These are phyloP conservation scores for Chionis minor DNA, from an alignment of 2,113 vertebrate genomes.

Conservation along the genomic window DNA sequence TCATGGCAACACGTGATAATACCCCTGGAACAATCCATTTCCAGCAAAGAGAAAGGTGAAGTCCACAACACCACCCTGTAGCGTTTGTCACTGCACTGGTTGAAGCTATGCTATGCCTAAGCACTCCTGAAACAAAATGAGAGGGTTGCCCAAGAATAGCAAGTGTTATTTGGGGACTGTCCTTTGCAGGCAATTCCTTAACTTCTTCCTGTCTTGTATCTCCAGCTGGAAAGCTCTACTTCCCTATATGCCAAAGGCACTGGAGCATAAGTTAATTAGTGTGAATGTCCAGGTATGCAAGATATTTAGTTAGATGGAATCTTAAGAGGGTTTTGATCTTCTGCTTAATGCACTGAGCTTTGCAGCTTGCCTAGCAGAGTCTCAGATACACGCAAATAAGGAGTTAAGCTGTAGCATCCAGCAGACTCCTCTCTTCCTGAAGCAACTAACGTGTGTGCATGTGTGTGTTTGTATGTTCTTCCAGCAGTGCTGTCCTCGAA, in stretches of 20 bases:
- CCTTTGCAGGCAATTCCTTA: not conserved
- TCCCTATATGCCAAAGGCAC: not conserved
- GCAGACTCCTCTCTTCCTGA: not conserved
- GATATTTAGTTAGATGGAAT: not conserved
- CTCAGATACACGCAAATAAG: not conserved
- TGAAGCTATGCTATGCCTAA: not conserved
- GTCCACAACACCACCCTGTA: fast-evolving
- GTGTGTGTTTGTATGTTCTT: no score
- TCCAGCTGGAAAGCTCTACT: not conserved
- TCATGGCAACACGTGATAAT: not conserved
- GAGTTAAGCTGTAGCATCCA: not conserved
- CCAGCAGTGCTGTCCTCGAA: not conserved
- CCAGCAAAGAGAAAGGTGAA: not conserved
- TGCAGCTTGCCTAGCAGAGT: not conserved
- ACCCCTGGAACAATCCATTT: not conserved
- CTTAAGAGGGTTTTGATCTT: not conserved
- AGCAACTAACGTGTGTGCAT: fast-evolving
- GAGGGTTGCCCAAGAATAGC: not conserved
- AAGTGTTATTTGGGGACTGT: not conserved
- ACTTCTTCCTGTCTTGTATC: not conserved
- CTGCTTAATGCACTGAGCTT: not conserved
- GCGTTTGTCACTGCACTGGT: not conserved
- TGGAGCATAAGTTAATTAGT: not conserved
- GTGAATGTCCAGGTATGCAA: not conserved
- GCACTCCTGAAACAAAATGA: not conserved